Conservation (phyloP, 2,888 invertebrate genomes). For the Osedax fenrisi region DNA sequence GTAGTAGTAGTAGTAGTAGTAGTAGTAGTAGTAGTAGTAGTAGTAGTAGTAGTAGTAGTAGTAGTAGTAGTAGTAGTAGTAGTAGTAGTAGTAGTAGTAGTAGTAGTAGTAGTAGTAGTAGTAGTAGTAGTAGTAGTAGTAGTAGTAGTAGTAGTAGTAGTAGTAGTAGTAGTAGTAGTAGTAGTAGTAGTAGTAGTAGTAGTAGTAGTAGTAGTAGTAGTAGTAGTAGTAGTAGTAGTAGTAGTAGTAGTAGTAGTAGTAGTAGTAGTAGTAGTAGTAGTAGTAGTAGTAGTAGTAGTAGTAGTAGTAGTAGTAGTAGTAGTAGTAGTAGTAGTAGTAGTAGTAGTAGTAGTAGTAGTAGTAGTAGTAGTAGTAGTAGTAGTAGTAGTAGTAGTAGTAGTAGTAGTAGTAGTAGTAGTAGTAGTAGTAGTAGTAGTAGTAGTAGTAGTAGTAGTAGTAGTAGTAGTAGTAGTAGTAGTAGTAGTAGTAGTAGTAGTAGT, state of each 20-base stretch:
- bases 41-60: too few species aligned
- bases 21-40: too few species aligned
- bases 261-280: not conserved
- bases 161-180: conserved; percentile 10
- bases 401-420: not conserved
- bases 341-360: conserved; percentile 8
- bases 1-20: too few species aligned
- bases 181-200: not conserved
- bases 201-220: not conserved
- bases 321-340: not conserved
- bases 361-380: not conserved
- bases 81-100: too few species aligned
- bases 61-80: too few species aligned
- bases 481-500: not conserved
- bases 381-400: not conserved
- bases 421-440: not conserved
- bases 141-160: too few species aligned
- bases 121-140: too few species aligned
- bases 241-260: not conserved
- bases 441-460: not conserved
- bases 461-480: not conserved
- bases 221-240: not conserved
- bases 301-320: not conserved
- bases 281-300: not conserved
- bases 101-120: too few species aligned